phyloP scores from a whole-genome alignment of 2,797 vertebrate species.

The Apogon talboti region DNA sequence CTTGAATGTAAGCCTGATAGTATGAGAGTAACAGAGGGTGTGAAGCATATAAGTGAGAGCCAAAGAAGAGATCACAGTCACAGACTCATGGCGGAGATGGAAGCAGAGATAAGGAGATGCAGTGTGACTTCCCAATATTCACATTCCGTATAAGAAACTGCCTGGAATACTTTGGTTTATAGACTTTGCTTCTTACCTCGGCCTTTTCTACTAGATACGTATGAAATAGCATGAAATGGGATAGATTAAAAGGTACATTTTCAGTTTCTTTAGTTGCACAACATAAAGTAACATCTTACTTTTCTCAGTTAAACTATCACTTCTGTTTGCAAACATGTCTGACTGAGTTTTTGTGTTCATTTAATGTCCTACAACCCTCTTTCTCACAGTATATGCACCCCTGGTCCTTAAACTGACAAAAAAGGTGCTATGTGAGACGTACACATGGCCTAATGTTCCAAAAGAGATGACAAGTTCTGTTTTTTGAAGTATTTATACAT shows the following conservation, averaged over 20 bases:
- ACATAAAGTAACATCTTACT: too few species aligned
- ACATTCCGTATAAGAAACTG: background rate
- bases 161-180: background rate
- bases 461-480: background rate
- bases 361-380: background rate
- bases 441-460: background rate
- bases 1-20: conserved; percentile 42
- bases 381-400: background rate
- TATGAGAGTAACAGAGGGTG: conserved; percentile 31
- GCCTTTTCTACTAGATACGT: too few species aligned
- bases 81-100: conserved; percentile 17
- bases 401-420: background rate
- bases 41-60: conserved; percentile 18
- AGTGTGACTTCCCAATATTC: conserved; percentile 3
- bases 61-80: conserved; percentile 9
- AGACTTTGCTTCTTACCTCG: background rate
- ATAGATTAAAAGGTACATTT: background rate
- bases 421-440: conserved; percentile 8
- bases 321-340: too few species aligned
- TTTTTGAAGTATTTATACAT: conserved; percentile 7
- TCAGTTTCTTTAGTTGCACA: background rate
- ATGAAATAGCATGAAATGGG: background rate
- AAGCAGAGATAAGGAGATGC: conserved; percentile 17
- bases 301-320: too few species aligned
- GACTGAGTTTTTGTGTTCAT: background rate